Base-by-base conservation (phyloP, 2,888 invertebrate species). In the Erebia ligea region DNA sequence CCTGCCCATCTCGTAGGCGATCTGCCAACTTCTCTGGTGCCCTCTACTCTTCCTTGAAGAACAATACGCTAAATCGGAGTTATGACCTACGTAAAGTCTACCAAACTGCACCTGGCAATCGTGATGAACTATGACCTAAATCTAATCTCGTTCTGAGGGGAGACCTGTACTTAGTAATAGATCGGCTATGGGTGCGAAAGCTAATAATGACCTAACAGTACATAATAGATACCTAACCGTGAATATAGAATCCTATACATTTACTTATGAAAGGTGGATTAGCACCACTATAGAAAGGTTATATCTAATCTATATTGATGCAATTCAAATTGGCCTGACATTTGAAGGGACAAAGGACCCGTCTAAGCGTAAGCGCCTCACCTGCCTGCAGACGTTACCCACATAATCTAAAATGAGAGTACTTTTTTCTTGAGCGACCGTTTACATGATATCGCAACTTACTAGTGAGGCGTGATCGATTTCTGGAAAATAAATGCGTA, bases 271-370 rank as follows among this genome's bases (percentile, higher is more conserved):
- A 15, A 15, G 21, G 13, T 25, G 21, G 6, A 48, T n/a, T 62
- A 62, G 8, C 13, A 45, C 21, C 21, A 48, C 21, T 45, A 13
- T 21, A 45, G 45, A 62, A 62, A 48, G 48, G 48, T 64, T 17
- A 64, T 54, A n/a, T n/a, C n/a, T n/a, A 50, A 50, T 63, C 62
- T 50, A 63, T 62, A 72, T 70, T 63, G 72, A 72, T 66, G 69
- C 48, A 64, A 63, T 63, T 62, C 67, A 71, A 71, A 69, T 73
- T 69, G 67, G 34, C 45, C 56, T 71, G 71, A 73, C 73, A 71
- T 73, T 73, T 70, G 59, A 68, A 65, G 19, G 67, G 70, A 73
- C 73, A 70, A 73, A 68, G 65, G 73, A 70, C 70, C 70, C 70
- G 68, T 73, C 67, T 62, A 58, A 50, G 61, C 34, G 34, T 34